phyloP scores from a whole-genome alignment of 2,888 invertebrate genomes.

The Thereva unica region DNA sequence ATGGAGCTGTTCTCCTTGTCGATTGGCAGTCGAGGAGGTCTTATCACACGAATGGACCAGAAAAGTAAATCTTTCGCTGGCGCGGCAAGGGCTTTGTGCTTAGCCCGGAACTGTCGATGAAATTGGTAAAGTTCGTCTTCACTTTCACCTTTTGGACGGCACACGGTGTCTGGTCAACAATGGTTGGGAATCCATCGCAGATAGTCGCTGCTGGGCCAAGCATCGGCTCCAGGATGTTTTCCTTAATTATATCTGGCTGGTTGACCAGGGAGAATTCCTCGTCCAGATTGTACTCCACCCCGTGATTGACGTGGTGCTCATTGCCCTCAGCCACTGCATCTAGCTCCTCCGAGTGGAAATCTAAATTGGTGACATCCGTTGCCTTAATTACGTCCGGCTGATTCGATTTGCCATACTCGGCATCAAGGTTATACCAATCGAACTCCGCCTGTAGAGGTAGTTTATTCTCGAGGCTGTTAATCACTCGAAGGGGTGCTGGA shows the following conservation, averaged over 20 bases:
- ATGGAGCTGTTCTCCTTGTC: neutral
- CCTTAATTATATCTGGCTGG: conserved; percentile 47
- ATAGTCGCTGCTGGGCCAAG: neutral
- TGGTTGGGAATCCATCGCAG: conserved; percentile 36
- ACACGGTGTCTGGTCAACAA: conserved; percentile 41
- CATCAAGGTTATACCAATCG: conserved; percentile 58
- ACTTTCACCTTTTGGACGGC: conserved; percentile 41
- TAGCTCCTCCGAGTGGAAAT: conserved; percentile 40
- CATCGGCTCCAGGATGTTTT: conserved; percentile 41
- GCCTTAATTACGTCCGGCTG: conserved; percentile 47
- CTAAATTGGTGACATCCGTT: conserved; percentile 43
- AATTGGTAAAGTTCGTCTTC: conserved; percentile 52
- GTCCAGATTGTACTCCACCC: conserved; percentile 56
- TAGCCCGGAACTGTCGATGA: conserved; percentile 54
- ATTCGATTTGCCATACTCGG: conserved; percentile 53
- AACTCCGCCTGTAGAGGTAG: conserved; percentile 56
- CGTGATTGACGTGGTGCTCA: conserved; percentile 14
- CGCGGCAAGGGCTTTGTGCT: conserved; percentile 55
- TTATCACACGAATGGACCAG: conserved; percentile 55
- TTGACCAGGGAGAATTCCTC: conserved; percentile 51
- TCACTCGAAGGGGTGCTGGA: conserved; percentile 6
- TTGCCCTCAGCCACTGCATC: conserved; percentile 39
- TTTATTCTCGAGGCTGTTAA: conserved; percentile 43
- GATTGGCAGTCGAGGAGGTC: neutral
- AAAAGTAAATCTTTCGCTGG: conserved; percentile 56